These are phyloP conservation scores for Caenorhabditis latens DNA, from an alignment of 1,140 invertebrate genomes.

Conservation along the genomic window DNA sequence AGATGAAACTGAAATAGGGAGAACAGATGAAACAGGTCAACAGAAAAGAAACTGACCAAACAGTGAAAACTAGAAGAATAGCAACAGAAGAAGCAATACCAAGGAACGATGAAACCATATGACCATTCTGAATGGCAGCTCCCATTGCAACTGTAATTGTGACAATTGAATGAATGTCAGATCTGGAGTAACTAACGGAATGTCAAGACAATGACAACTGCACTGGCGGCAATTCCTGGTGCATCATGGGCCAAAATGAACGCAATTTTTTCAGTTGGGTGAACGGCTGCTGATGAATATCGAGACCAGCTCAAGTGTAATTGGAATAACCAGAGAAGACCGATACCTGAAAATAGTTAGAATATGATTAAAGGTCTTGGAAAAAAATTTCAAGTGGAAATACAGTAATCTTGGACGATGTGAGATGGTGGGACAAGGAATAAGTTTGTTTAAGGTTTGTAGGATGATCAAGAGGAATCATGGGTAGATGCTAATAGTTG, in stretches of 20 bases:
- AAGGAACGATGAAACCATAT: conserved; percentile 54
- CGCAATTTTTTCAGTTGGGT: conserved; percentile 64
- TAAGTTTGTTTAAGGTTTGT: too few species aligned
- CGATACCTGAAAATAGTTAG: conserved; percentile 47
- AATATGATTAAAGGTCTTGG: neutral
- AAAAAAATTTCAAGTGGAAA: too few species aligned
- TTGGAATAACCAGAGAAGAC: conserved; percentile 57
- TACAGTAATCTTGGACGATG: neutral
- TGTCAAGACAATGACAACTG: conserved; percentile 56
- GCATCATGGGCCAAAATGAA: conserved; percentile 62
- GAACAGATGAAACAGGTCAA: neutral
- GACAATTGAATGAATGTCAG: neutral
- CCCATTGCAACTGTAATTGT: conserved; percentile 59
- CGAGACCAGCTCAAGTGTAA: conserved; percentile 61
- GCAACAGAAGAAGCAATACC: conserved; percentile 45
- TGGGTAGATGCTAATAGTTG: too few species aligned
- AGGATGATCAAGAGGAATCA: too few species aligned
- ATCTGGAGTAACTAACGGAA: conserved; percentile 48
- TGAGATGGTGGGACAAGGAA: too few species aligned
- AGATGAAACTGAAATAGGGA: conserved; percentile 29
- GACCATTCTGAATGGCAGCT: conserved; percentile 33
- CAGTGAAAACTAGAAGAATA: conserved; percentile 40
- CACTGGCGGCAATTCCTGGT: conserved; percentile 55
- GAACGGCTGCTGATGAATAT: conserved; percentile 61
- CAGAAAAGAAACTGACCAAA: conserved; percentile 1